Evolutionary conservation across 2,888 invertebrate genomes (phyloP), one percentile per base, ranked within the genome.

Genomic region (Lepidocyrtoides sp.): DNA sequence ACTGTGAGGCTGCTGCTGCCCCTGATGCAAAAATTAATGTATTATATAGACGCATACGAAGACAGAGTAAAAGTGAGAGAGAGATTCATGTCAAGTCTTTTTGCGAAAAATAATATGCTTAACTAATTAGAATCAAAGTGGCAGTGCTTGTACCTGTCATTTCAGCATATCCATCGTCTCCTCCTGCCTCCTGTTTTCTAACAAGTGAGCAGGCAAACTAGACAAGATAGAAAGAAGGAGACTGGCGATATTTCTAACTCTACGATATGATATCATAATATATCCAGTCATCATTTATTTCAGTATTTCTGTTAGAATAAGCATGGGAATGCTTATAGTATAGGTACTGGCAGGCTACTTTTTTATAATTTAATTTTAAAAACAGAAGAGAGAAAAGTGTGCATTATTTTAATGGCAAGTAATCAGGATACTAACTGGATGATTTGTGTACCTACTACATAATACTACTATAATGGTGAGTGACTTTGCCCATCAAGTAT

Each of bases 61-160:
- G 44, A 83, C 41, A 10, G 75, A 66, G 69, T 32, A 26, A 79
- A 60, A 63, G 60, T 82, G 82, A 87, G 81, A 26, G 60, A 51
- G 72, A 48, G 54, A 54, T 63, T 44, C 20, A 54, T 79, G 87
- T 88, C 87, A 83, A 85, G 41, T 51, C 81, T 82, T 81, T 79
- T 91, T 54, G 90, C 86, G 41, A 91, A 89, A 89, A 82, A 90
- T 90, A 90, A 86, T 91, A 82, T 91, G 86, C 91, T 91, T 69
- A 79, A 86, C 91, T 91, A 91, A 91, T 91, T 91, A 91, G 91
- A 86, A 81, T 82, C 72, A 91, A 86, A 91, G 91, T 91, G 90
- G 91, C 86, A 75, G 91, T 86, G 82, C 91, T 91, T 91, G 91
- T 91, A 91, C 91, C 91, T 91, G 91, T 91, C 91, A 91, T 86